These are phyloP conservation scores for Campoplex capitator DNA, from an alignment of 2,888 invertebrate genomes.

Conservation along the genomic window DNA sequence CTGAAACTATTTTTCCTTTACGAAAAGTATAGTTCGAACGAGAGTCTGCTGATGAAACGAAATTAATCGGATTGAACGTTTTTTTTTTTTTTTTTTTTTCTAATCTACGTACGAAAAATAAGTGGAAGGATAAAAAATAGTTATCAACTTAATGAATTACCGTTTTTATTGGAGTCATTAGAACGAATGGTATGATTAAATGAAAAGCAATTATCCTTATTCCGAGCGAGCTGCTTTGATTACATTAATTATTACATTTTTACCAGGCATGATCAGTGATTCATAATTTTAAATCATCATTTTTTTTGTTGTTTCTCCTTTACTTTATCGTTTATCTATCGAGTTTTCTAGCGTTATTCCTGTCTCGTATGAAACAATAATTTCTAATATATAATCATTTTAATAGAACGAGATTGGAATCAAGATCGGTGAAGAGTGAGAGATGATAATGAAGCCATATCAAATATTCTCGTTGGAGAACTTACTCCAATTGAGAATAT, in stretches of 20 bases:
- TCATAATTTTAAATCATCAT: not conserved
- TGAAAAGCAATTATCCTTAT: slow-evolving; percentile 1
- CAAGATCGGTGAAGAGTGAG: not conserved
- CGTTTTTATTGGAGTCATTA: not conserved
- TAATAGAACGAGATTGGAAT: slow-evolving; percentile 25
- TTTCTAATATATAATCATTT: slow-evolving; percentile 40
- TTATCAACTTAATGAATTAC: not conserved
- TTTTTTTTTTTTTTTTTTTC: too few relatives aligned
- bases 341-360: not conserved
- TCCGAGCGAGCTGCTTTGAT: not conserved
- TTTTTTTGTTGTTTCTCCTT: not conserved
- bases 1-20: not conserved
- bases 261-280: not conserved
- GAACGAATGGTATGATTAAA: not conserved
- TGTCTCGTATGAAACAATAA: slow-evolving; percentile 22
- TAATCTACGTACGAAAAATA: not conserved
- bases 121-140: not conserved
- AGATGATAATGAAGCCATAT: slow-evolving; percentile 55
- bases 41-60: not conserved
- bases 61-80: not conserved
- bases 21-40: too few relatives aligned
- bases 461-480: slow-evolving; percentile 29
- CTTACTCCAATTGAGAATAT: slow-evolving; percentile 56
- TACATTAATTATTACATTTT: slow-evolving; percentile 3
- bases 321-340: not conserved